Base-by-base conservation (phyloP, 1,140 invertebrate species). In the Papilio machaon region DNA sequence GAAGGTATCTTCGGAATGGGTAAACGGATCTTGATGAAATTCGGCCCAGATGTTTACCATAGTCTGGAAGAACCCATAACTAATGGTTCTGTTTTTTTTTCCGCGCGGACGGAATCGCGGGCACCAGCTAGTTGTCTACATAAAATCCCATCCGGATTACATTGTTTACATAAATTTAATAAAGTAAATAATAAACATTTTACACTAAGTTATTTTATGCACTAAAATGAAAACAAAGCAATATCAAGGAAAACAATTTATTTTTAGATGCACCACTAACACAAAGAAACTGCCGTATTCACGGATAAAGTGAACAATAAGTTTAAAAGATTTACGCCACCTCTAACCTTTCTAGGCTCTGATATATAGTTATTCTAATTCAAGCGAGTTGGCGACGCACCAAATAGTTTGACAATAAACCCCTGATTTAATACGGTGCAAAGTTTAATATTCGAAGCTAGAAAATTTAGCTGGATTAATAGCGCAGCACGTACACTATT, bases 301-400 rank as follows among this genome's bases (percentile, higher is more conserved):
- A 47, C 17, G n/a, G 35, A 46, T 46, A 73, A 43, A 73, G 35
- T 73, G 73, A 73, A 47, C 43, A 76, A 76, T 52, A 52, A 47
- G 43, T 75, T 75, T 75, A 75, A 75, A 75, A 49, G 73, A 75
- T 75, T 75, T 75, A 75, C 73, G 19, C 19, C 73, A 52, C 73
- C 73, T 75, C 46, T 52, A 75, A 75, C 73, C 46, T 75, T 49
- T 75, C 73, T 52, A 75, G 47, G 10, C 19, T 6, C 46, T 75
- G 73, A 75, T 75, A 75, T 75, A 75, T 75, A 75, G 73, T 49
- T 75, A 75, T 75, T 75, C 73, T 75, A 75, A 75, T 75, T 75
- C 73, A 49, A 11, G 10, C 73, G 73, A 75, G 73, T 75, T 75
- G 73, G 73, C 73, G 46, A 75, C 46, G 43, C 73, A 47, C 73